phyloP scores from a whole-genome alignment of 2,797 vertebrate genomes.

The Lemur catta region DNA sequence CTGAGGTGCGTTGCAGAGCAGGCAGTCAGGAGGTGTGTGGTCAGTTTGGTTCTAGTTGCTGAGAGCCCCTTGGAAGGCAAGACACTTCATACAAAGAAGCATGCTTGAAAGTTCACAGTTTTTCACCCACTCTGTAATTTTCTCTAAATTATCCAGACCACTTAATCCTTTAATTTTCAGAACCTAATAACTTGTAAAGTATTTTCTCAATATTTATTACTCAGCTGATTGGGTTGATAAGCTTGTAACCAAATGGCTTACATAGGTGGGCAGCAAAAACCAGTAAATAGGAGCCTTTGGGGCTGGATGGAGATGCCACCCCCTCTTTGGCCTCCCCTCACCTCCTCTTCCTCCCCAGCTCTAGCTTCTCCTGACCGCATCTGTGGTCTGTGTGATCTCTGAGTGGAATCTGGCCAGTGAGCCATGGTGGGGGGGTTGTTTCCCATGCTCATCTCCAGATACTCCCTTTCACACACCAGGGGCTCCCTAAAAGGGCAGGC shows the following conservation, averaged over 20 bases:
- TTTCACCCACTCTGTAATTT: neutral
- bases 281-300: neutral
- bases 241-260: slow-evolving; percentile 7
- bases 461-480: neutral
- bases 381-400: neutral
- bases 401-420: neutral
- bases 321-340: accelerated
- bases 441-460: neutral
- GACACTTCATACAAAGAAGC: neutral
- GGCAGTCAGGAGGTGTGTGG: accelerated
- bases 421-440: neutral
- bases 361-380: neutral
- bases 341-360: accelerated
- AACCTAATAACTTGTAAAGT: neutral
- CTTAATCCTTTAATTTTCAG: slow-evolving; percentile 38
- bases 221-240: neutral
- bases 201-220: slow-evolving; percentile 2
- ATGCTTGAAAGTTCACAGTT: neutral
- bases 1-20: too few relatives aligned
- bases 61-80: neutral
- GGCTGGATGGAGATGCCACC: neutral
- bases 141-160: neutral
- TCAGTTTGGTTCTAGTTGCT: neutral
- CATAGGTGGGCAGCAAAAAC: neutral
- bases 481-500: neutral